A percentile compares a stretch with the other conserved stretches of the same genome.
phyloP scores from a whole-genome alignment of 2,113 vertebrate species.

The Gavialis gangeticus region DNA sequence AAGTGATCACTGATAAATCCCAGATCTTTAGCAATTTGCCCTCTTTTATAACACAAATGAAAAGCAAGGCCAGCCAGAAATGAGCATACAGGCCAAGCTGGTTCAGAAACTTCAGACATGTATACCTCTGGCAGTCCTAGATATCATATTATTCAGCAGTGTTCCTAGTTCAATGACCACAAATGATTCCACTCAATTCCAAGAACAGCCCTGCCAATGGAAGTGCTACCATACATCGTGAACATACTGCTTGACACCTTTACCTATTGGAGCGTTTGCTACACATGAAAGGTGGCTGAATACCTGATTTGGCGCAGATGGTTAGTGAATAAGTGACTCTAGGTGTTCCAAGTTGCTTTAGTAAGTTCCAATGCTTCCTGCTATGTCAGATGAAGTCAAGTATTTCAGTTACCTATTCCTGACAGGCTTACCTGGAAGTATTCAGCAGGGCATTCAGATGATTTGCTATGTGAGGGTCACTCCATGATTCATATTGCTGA shows the following conservation, averaged over 20 bases:
- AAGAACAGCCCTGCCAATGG: background rate
- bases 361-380: background rate
- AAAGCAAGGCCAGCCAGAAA: background rate
- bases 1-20: background rate
- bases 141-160: background rate
- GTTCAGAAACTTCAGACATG: background rate
- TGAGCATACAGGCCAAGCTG: background rate
- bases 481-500: no score
- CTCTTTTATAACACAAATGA: no score
- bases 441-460: background rate
- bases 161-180: background rate
- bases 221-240: background rate
- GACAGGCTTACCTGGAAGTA: background rate
- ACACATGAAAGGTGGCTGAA: background rate
- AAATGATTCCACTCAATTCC: no score
- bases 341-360: background rate
- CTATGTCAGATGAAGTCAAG: background rate
- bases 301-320: background rate
- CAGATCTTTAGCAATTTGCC: no score
- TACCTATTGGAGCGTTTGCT: background rate
- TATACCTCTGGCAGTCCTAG: background rate
- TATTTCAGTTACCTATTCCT: fast-evolving
- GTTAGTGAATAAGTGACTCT: background rate
- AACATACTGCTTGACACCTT: background rate
- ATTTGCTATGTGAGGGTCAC: no score